These are phyloP conservation scores for Potamilus streckersoni DNA, from an alignment of 1,140 invertebrate genomes.

Conservation along the genomic window DNA sequence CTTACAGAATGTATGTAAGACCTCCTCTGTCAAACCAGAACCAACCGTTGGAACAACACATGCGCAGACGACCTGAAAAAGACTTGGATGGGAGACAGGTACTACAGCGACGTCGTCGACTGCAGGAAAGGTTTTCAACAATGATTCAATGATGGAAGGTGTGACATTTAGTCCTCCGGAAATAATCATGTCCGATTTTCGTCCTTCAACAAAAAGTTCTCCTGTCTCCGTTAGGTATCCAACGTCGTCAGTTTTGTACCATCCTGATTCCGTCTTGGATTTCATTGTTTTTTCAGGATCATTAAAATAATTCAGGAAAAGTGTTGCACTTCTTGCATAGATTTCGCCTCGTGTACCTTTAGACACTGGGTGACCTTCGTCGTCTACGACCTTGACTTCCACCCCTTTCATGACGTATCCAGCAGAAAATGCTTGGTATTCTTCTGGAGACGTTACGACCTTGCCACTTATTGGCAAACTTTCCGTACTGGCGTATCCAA, in stretches of 20 bases:
- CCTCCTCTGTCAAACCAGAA: conserved; percentile 13
- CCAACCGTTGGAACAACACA: conserved; percentile 9
- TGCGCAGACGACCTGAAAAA: conserved; percentile 20
- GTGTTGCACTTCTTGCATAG: conserved; percentile 6
- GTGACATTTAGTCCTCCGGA: conserved; percentile 10
- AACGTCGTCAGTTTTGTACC: conserved; percentile 38
- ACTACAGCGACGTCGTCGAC: conserved; percentile 10
- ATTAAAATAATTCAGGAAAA: conserved; percentile 28
- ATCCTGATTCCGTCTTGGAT: conserved; percentile 21
- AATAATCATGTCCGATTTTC: conserved; percentile 31
- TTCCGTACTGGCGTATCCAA: conserved; percentile 29
- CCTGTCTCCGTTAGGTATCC: conserved; percentile 22
- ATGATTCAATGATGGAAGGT: conserved; percentile 16
- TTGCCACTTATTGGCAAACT: not conserved
- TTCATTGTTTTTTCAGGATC: conserved; percentile 20
- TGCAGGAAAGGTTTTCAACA: conserved; percentile 3
- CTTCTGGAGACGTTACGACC: not conserved
- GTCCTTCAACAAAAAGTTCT: conserved; percentile 27
- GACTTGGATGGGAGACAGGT: conserved; percentile 5
- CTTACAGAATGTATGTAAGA: conserved; percentile 3
- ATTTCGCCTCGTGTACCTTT: conserved; percentile 23
- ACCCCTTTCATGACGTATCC: conserved; percentile 16
- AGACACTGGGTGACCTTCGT: conserved; percentile 7
- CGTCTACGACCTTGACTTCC: conserved; percentile 33
- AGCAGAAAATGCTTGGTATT: conserved; percentile 1